Evolutionary conservation across 2,888 invertebrate genomes (phyloP).

Genomic region (Anthrax anthrax): DNA sequence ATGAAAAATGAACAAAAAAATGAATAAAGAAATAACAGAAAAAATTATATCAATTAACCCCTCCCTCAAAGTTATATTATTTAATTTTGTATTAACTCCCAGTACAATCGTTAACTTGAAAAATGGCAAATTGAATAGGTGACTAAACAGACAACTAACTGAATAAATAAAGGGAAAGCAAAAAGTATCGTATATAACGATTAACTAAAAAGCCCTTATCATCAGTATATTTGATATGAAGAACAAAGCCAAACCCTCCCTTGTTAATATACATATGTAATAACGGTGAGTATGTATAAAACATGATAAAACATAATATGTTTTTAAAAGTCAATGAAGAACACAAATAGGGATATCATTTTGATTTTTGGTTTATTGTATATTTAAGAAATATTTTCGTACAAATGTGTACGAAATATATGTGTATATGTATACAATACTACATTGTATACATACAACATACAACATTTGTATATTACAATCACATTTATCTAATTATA

Average conservation of each 20-base stretch:
- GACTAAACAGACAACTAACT: conserved; percentile 22
- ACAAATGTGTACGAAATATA: not conserved
- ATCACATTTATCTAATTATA: not conserved
- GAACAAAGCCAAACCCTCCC: not conserved
- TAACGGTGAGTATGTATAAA: not conserved
- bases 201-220: conserved; percentile 5
- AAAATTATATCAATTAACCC: conserved; percentile 5
- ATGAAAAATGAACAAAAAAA: too few species aligned
- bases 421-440: not conserved
- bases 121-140: conserved; percentile 36
- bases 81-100: not conserved
- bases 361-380: not conserved
- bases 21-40: too few species aligned
- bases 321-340: not conserved
- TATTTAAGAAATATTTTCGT: not conserved
- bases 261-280: not conserved
- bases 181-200: not conserved
- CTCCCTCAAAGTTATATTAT: not conserved
- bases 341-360: not conserved
- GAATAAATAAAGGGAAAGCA: conserved; percentile 13
- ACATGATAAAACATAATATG: not conserved
- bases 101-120: conserved; percentile 20
- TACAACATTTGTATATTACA: too few species aligned
- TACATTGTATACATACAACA: too few species aligned
- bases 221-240: not conserved